Evolutionary conservation across 2,113 vertebrate species (phyloP), one percentile per base, ranked within the genome.

Genomic region (Nerophis lumbriciformis): DNA sequence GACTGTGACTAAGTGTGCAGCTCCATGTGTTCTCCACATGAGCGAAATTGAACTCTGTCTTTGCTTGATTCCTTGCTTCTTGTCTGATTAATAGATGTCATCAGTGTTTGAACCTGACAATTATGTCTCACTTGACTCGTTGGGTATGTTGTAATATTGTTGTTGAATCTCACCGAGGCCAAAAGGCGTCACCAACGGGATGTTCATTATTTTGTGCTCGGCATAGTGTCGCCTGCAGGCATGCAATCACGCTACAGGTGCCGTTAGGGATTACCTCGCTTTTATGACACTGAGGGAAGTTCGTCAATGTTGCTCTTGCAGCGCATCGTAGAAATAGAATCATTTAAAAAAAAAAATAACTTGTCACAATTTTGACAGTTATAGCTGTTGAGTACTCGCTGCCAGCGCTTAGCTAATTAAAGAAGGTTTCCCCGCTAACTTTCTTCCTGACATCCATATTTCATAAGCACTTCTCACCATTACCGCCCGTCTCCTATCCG

Each of bases 221-320:
- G 83, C 89, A 90, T 88, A 88, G 85, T 76, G 84, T 67, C 66
- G 76, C 87, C 87, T 70, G 74, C 79, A 85, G 87, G 85, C 83
- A 77, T 66, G 74, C 83, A 87, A 82, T 84, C 77, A 83, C 84
- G 83, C 87, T 84, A 75, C 61, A 80, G 70, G 51, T 76, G 83
- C 78, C 85, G 85, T 88, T 76, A 83, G 83, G 79, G 82, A 88
- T 86, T 82, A 76, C 75, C 77, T 76, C 76, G 80, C 69, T 84
- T 83, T 84, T 63, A 76, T 83, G 66, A 73, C 77, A 75, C 56
- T 69, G 42, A 72, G 61, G 66, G 69, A 77, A 62, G 62, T 75
- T 67, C 67, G 81, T 66, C 52, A 75, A 64, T 4, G 44, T 36
- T 67, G 53, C 61, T 73, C 62, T 16, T 63, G 51, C 73, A 75